Evolutionary conservation across 2,888 invertebrate species (phyloP), one percentile per base, ranked within the genome.

Genomic region (Cremastobaeus sp.): DNA sequence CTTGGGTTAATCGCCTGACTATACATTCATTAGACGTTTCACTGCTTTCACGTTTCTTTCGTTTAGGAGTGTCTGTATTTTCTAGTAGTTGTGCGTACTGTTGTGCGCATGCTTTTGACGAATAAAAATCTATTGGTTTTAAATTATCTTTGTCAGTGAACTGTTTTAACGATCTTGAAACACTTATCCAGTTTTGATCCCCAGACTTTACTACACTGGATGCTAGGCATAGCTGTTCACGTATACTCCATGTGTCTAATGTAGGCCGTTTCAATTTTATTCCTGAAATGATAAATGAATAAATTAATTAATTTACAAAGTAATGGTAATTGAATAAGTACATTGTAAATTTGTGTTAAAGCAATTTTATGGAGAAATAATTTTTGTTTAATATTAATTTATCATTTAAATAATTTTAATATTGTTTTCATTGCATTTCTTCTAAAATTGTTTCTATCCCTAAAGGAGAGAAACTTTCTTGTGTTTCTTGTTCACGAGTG

Each of bases 161-260:
- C 9, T 94, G 91, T 89, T 94, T 94, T 6, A 96, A 87, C 0
- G 94, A 91, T 32, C 95, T 89, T 45, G 95, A 95, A 0, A 96
- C 96, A 0, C 95, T 93, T 90, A 95, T 93, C 96, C 96, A 96
- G 88, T 97, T 95, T 86, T 96, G 96, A 85, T 96, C 96, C 0
- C 96, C 96, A 82, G 93, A 94, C 82, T 94, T 90, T 34, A 93
- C 89, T 6, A 97, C 94, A 1, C 96, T 95, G 0, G 96, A 95
- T 0, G 96, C 96, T 39, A 97, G 88, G 80, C 95, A 95, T 76
- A 97, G 86, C 85, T 95, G 94, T 81, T 98, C 97, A 3, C 94
- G 90, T 0, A 92, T 90, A 28, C 94, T 94, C 97, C 97, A 98
- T 37, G 92, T 92, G 82, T 97, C 97, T 20, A 94, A 86, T 0